phyloP scores from a whole-genome alignment of 1,140 invertebrate species.

The Drosophila mojavensis region DNA sequence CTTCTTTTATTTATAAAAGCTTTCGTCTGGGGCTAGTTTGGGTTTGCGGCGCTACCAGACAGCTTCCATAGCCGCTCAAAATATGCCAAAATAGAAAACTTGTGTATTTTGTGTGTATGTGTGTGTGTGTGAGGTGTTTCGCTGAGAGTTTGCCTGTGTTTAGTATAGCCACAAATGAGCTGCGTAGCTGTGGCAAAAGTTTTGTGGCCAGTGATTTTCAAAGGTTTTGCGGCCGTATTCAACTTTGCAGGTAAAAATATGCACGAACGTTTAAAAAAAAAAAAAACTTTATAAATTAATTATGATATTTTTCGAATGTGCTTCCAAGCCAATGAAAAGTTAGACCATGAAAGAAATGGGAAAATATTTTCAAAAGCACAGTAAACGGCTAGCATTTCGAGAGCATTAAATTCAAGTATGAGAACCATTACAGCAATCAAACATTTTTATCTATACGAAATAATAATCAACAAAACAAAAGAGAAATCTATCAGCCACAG shows the following conservation, averaged over 20 bases:
- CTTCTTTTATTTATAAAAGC: not conserved
- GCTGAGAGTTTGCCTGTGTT: not conserved
- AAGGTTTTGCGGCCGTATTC: slow-evolving; percentile 24
- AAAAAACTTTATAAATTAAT: not conserved
- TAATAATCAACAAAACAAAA: no score
- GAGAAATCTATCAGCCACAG: not conserved
- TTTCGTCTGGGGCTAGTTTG: slow-evolving; percentile 27
- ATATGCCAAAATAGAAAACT: slow-evolving; percentile 28
- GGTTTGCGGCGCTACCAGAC: not conserved
- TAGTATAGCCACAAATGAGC: slow-evolving; percentile 27
- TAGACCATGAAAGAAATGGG: not conserved
- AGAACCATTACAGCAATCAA: no score
- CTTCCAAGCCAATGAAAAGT: not conserved
- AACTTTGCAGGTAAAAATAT: slow-evolving; percentile 13
- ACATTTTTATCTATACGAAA: no score
- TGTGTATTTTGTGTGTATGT: slow-evolving; percentile 11
- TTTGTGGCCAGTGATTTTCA: slow-evolving; percentile 44
- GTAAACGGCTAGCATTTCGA: no score
- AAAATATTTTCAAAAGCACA: not conserved
- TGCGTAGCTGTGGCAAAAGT: slow-evolving; percentile 34
- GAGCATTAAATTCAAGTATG: no score
- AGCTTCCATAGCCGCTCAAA: not conserved
- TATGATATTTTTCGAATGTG: not conserved
- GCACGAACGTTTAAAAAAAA: no score
- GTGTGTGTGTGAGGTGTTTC: not conserved